A percentile compares a stretch with the other conserved stretches of the same genome.
Evolutionary conservation across 2,888 invertebrate genomes (phyloP).

Genomic region (Ophonus ardosiacus): DNA sequence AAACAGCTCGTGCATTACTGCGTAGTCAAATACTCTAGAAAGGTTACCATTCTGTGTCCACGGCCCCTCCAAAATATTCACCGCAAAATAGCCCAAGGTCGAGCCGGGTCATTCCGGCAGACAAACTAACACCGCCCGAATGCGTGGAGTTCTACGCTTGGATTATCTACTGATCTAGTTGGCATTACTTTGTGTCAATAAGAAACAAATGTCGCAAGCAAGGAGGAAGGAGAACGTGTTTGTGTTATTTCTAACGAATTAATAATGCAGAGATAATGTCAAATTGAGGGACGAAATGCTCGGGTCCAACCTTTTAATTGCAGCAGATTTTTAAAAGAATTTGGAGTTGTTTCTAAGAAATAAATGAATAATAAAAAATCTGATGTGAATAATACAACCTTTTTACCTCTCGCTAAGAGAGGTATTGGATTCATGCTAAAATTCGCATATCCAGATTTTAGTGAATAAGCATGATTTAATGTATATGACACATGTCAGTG

Average conservation of each 20-base stretch:
- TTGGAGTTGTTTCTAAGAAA: background rate
- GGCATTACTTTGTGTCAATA: background rate
- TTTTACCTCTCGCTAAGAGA: too few species aligned
- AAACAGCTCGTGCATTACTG: slow-evolving; percentile 16
- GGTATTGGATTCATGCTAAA: too few species aligned
- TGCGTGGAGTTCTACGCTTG: slow-evolving; percentile 15
- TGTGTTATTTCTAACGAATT: slow-evolving; percentile 16
- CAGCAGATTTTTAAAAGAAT: background rate
- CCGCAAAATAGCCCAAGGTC: slow-evolving; percentile 58
- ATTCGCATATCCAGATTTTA: too few species aligned
- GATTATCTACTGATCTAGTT: slow-evolving; percentile 8
- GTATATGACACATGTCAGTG: too few species aligned
- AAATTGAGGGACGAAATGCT: slow-evolving; percentile 5
- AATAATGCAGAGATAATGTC: slow-evolving; percentile 24
- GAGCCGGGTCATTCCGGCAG: slow-evolving; percentile 5
- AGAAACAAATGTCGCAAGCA: background rate
- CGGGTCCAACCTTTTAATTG: slow-evolving; percentile 19
- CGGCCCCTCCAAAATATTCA: slow-evolving; percentile 53
- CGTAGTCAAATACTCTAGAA: background rate
- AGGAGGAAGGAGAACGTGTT: background rate
- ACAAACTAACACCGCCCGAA: background rate
- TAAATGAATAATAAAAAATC: background rate
- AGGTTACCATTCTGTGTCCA: slow-evolving; percentile 43
- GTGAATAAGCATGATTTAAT: too few species aligned
- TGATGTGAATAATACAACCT: too few species aligned